These are phyloP conservation scores for Bembecia ichneumoniformis DNA, from an alignment of 2,888 invertebrate species.

Conservation along the genomic window DNA sequence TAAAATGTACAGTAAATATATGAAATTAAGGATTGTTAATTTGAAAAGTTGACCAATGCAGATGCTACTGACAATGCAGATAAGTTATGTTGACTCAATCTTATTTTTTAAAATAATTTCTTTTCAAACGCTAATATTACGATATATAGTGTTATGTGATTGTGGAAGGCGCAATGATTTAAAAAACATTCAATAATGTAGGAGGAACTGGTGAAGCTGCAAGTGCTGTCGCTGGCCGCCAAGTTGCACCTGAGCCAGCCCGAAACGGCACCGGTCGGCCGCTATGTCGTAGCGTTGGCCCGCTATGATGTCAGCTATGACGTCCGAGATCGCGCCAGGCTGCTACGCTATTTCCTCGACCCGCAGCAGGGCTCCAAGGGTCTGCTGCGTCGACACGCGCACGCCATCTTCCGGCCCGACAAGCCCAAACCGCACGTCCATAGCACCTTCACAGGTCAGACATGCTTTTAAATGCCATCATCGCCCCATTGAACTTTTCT, in stretches of 20 bases:
- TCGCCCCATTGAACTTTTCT: too few species aligned
- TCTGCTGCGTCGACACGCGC: conserved; percentile 76
- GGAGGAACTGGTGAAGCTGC: conserved; percentile 96
- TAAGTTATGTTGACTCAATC: too few species aligned
- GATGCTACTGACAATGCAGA: too few species aligned
- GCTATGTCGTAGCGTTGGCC: conserved; percentile 94
- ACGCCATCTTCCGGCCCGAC: conserved; percentile 88
- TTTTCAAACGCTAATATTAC: too few species aligned
- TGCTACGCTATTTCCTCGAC: conserved; percentile 75
- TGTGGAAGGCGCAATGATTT: too few species aligned
- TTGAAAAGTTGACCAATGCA: too few species aligned
- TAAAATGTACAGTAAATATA: too few species aligned
- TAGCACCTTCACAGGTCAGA: conserved; percentile 83
- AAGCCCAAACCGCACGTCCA: conserved; percentile 95
- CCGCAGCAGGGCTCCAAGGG: conserved; percentile 19
- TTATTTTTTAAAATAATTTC: too few species aligned
- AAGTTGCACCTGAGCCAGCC: conserved; percentile 91
- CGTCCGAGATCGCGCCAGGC: conserved; percentile 93
- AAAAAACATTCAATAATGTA: too few species aligned
- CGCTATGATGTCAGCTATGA: conserved; percentile 98
- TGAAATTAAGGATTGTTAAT: too few species aligned
- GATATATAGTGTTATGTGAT: too few species aligned
- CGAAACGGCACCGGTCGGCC: conserved; percentile 88
- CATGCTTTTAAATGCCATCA: too few species aligned
- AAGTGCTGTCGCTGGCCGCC: conserved; percentile 94